Evolutionary conservation across 2,888 invertebrate genomes (phyloP).

Genomic region (Patella caerulea): DNA sequence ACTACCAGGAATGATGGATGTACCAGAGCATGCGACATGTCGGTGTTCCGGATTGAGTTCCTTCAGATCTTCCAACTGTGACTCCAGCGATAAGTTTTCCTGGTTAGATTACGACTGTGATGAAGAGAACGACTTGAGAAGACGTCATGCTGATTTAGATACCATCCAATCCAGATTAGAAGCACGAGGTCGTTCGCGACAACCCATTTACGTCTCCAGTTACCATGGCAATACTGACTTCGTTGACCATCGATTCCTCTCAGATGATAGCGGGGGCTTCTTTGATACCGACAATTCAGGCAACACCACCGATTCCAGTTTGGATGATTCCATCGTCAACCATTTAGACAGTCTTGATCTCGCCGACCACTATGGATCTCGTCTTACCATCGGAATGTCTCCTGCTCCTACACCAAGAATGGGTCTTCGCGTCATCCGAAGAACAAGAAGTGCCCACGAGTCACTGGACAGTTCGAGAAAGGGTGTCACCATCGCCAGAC

Average conservation of each 20-base stretch:
- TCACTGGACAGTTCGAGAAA: neutral
- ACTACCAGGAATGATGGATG: neutral
- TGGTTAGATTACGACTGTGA: constrained; percentile 1
- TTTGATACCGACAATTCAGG: constrained; percentile 4
- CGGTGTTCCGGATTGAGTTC: neutral
- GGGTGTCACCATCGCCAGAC: neutral
- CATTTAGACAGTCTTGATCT: neutral
- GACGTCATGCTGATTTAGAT: neutral
- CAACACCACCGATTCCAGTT: neutral
- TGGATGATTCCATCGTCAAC: neutral
- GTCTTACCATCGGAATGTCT: neutral
- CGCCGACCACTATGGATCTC: neutral
- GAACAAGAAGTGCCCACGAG: neutral
- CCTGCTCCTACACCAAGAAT: neutral
- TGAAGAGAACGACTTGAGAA: neutral
- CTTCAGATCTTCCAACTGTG: neutral
- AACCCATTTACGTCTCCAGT: neutral
- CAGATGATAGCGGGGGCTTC: neutral
- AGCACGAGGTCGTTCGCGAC: neutral
- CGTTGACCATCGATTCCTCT: neutral
- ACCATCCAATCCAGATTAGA: neutral
- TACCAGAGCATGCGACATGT: neutral
- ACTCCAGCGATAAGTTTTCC: constrained; percentile 1
- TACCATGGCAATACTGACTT: neutral
- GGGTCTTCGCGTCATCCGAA: neutral